Conservation (phyloP, 1,140 invertebrate genomes). For the Adelges cooleyi region DNA sequence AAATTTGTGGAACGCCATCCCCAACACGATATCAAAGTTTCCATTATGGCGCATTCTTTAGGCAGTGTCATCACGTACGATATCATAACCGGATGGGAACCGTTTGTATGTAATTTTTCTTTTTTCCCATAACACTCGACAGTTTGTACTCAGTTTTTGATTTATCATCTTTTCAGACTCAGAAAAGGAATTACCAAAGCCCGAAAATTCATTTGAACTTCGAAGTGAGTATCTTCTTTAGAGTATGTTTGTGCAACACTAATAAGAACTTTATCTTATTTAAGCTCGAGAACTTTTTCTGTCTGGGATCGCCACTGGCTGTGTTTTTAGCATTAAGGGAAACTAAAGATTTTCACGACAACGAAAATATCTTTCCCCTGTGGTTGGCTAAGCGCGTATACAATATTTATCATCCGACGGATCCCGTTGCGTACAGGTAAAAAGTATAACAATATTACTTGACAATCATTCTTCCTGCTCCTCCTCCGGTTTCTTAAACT, state of each 20-base stretch:
- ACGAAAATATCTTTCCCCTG: conserved; percentile 47
- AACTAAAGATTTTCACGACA: conserved; percentile 41
- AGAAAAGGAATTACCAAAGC: conserved; percentile 28
- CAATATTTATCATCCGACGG: conserved; percentile 69
- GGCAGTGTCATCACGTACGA: conserved; percentile 71
- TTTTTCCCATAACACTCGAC: too few species aligned
- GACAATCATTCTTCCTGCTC: too few species aligned
- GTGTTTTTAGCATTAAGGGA: conserved; percentile 62
- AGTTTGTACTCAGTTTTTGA: too few species aligned
- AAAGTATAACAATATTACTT: too few species aligned
- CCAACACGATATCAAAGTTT: conserved; percentile 56
- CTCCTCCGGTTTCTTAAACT: too few species aligned
- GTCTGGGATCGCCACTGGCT: conserved; percentile 58
- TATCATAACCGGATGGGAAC: conserved; percentile 58
- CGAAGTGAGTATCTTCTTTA: conserved; percentile 18
- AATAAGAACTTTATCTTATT: conserved; percentile 31
- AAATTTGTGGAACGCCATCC: conserved; percentile 62
- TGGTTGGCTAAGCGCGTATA: conserved; percentile 53
- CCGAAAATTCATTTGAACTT: conserved; percentile 29
- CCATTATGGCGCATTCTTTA: conserved; percentile 65
- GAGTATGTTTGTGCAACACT: too few species aligned
- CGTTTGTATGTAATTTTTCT: conserved; percentile 31
- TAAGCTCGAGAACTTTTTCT: conserved; percentile 63
- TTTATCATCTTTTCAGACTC: not conserved
- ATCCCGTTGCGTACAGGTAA: conserved; percentile 59